A percentile compares a stretch with the other conserved stretches of the same genome.
Conservation (phyloP, 2,797 vertebrate genomes). For the Mareca strepera region DNA sequence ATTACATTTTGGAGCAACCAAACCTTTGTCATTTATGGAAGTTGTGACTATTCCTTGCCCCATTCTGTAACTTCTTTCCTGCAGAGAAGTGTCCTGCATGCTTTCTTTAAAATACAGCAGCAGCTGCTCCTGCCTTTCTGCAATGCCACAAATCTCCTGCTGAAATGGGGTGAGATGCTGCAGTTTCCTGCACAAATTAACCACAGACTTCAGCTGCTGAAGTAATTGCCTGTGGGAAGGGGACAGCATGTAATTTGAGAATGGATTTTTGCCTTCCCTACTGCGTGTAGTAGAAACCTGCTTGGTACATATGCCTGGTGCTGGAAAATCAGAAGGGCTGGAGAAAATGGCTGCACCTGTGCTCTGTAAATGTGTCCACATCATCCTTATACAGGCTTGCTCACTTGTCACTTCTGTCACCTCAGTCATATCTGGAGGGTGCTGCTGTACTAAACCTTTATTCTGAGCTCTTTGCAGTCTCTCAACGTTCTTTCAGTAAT, state of each 20-base stretch:
- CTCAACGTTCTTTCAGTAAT: background rate
- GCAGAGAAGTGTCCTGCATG: background rate
- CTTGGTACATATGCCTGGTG: background rate
- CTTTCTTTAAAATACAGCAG: background rate
- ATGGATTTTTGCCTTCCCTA: background rate
- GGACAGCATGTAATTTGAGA: background rate
- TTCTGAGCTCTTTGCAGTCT: background rate
- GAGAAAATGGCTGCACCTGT: background rate
- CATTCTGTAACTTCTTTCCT: background rate
- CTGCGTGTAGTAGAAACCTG: background rate
- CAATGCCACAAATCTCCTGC: background rate
- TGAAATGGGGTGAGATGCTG: constrained; percentile 6
- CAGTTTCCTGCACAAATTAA: background rate
- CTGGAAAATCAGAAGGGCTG: background rate
- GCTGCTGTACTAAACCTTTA: background rate
- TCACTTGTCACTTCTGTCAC: background rate
- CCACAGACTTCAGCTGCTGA: background rate
- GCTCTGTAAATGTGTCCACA: background rate
- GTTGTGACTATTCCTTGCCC: background rate
- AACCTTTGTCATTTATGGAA: background rate
- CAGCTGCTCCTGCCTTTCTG: background rate
- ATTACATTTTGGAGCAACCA: background rate
- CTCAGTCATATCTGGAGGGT: background rate
- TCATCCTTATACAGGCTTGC: background rate
- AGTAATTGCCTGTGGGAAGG: background rate